A percentile compares a stretch with the other conserved stretches of the same genome.
These are phyloP conservation scores for Biston betularia DNA, from an alignment of 2,888 invertebrate genomes.

Conservation along the genomic window DNA sequence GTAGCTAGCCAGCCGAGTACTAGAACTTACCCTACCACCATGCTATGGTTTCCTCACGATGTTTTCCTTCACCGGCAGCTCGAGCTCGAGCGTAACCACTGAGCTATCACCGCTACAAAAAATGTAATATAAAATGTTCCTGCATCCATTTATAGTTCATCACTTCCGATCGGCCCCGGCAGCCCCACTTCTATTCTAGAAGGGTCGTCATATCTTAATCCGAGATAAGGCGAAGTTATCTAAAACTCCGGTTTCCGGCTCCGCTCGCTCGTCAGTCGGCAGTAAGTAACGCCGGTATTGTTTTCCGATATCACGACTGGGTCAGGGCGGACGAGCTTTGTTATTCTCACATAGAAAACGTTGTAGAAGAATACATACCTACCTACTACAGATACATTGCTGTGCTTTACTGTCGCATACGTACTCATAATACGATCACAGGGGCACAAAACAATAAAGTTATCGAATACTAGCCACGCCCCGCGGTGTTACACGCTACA, in stretches of 20 bases:
- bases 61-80: too few relatives aligned
- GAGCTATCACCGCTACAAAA: too few relatives aligned
- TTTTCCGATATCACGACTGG: conserved; percentile 48
- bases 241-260: conserved; percentile 39
- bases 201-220: conserved; percentile 31
- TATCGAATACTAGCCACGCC: too few relatives aligned
- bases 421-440: too few relatives aligned
- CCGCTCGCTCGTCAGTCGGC: conserved; percentile 34
- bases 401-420: too few relatives aligned
- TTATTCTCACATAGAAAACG: conserved; percentile 10
- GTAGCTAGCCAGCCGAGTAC: too few relatives aligned
- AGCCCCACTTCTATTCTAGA: conserved; percentile 18
- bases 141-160: background rate
- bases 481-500: too few relatives aligned
- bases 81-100: too few relatives aligned
- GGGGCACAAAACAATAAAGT: too few relatives aligned
- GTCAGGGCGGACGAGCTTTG: conserved; percentile 24
- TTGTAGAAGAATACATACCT: background rate
- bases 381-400: background rate
- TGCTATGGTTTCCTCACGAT: too few relatives aligned
- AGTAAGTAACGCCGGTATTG: conserved; percentile 49
- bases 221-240: conserved; percentile 43
- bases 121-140: too few relatives aligned
- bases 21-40: too few relatives aligned
- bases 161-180: background rate